Percentiles rank a stretch among this genome's conserved stretches.
Evolutionary conservation across 2,888 invertebrate genomes (phyloP).

Genomic region (Caenorhabditis afra): DNA sequence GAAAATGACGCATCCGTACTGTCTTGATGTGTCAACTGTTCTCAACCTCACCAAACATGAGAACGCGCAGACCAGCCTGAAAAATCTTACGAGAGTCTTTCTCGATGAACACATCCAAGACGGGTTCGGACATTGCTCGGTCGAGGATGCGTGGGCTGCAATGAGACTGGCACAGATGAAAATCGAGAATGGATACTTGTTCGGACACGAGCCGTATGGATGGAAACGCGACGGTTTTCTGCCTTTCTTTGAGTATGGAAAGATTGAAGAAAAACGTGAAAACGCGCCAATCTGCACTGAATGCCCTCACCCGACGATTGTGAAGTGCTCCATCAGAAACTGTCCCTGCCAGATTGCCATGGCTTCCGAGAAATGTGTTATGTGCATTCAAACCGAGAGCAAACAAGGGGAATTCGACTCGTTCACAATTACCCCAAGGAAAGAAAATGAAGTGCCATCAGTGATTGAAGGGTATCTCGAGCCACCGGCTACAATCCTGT

Average conservation of each 20-base stretch:
- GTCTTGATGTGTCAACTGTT: constrained; percentile 71
- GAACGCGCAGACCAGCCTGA: constrained; percentile 87
- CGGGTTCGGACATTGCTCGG: constrained; percentile 82
- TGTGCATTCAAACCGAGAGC: constrained; percentile 6
- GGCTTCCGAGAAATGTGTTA: constrained; percentile 46
- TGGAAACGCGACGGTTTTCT: constrained; percentile 68
- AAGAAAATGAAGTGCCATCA: background rate
- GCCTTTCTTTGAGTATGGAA: too few relatives aligned
- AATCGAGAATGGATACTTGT: constrained; percentile 85
- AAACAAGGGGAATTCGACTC: constrained; percentile 61
- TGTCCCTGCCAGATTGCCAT: constrained; percentile 61
- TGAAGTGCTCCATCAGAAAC: constrained; percentile 63
- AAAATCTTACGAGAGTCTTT: constrained; percentile 88
- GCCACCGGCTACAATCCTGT: constrained; percentile 46
- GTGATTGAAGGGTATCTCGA: constrained; percentile 41
- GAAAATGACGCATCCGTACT: constrained; percentile 94
- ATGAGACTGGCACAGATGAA: constrained; percentile 92
- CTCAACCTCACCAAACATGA: constrained; percentile 65
- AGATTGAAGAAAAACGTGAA: too few relatives aligned
- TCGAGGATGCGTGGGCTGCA: constrained; percentile 91
- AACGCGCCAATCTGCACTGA: constrained; percentile 24
- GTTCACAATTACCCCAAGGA: constrained; percentile 30
- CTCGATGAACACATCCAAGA: constrained; percentile 88
- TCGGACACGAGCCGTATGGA: constrained; percentile 69
- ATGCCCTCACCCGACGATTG: constrained; percentile 57